Evolutionary conservation across 2,888 invertebrate genomes (phyloP).

Genomic region (Lasioglossum oenotherae): DNA sequence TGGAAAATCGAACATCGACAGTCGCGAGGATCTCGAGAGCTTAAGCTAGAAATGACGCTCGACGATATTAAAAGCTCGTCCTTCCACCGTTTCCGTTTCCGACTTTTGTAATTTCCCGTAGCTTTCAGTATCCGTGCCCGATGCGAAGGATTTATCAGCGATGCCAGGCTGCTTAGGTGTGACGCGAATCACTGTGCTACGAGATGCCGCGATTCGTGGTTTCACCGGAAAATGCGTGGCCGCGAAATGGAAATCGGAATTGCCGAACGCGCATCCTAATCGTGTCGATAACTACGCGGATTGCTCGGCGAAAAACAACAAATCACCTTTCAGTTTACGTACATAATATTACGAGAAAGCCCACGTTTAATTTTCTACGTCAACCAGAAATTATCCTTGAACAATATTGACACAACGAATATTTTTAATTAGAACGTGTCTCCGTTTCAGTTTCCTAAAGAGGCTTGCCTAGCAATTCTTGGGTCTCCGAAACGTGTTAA

Average conservation of each 20-base stretch:
- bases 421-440: neutral
- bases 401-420: neutral
- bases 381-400: neutral
- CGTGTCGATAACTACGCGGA: neutral
- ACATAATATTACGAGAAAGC: neutral
- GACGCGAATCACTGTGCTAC: slow-evolving; percentile 22
- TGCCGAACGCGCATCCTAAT: neutral
- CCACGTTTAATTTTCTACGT: neutral
- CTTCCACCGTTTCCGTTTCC: slow-evolving; percentile 81
- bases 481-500: neutral
- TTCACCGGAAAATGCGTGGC: slow-evolving; percentile 32
- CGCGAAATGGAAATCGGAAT: neutral
- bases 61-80: slow-evolving; percentile 82
- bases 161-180: slow-evolving; percentile 45
- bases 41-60: slow-evolving; percentile 71
- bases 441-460: neutral
- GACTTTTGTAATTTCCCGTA: slow-evolving; percentile 84
- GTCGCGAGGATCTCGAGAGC: slow-evolving; percentile 61
- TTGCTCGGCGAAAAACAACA: neutral
- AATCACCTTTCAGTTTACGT: neutral
- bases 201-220: slow-evolving; percentile 55
- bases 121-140: slow-evolving; percentile 73
- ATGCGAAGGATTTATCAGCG: slow-evolving; percentile 68
- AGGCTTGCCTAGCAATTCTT: neutral
- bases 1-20: slow-evolving; percentile 69